Percentiles rank a stretch among this genome's conserved stretches.
These are phyloP conservation scores for Balaenoptera acutorostrata DNA, from an alignment of 2,113 vertebrate genomes.

Conservation along the genomic window DNA sequence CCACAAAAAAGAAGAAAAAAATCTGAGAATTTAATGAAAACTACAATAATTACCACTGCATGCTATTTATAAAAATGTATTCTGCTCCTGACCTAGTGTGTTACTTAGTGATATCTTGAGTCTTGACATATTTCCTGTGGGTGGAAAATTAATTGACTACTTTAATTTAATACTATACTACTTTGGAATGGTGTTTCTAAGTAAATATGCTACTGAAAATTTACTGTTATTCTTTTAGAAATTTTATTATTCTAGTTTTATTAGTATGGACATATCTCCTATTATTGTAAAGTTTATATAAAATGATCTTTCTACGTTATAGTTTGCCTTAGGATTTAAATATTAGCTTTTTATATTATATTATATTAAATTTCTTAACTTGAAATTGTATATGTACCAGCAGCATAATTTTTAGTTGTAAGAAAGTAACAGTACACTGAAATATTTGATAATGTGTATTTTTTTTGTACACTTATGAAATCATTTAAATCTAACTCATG, in stretches of 20 bases:
- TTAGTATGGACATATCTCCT: background rate
- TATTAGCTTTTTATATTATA: background rate
- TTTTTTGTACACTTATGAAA: background rate
- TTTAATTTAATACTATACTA: conserved; percentile 36
- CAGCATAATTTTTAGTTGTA: background rate
- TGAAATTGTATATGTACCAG: background rate
- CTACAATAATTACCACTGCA: background rate
- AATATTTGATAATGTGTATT: background rate
- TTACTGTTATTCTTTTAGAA: background rate
- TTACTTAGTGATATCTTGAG: conserved; percentile 14
- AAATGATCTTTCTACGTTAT: conserved; percentile 33
- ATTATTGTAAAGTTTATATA: background rate
- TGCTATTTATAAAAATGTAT: background rate
- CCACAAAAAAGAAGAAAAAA: background rate
- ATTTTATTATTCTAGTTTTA: conserved; percentile 43
- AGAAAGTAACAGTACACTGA: background rate
- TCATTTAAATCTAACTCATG: background rate
- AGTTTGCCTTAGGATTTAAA: background rate
- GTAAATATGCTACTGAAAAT: background rate
- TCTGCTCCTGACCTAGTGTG: background rate
- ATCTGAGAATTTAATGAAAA: background rate
- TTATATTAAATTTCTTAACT: background rate
- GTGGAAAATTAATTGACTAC: conserved; percentile 11
- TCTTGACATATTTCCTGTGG: conserved; percentile 41
- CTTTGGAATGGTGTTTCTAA: background rate